Conservation (phyloP, 2,113 vertebrate genomes). For the Saccopteryx leptura region DNA sequence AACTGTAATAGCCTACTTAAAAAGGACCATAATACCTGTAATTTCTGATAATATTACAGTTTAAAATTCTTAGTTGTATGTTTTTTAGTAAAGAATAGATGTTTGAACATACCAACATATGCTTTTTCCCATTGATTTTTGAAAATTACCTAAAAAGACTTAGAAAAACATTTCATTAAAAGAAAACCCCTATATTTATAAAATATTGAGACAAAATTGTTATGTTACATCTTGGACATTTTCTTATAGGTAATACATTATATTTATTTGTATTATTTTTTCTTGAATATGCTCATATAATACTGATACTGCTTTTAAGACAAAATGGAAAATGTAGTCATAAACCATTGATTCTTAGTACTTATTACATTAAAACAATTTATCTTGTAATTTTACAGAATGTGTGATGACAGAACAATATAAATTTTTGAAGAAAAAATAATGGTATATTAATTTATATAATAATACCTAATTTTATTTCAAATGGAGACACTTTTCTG, state of each 20-base stretch:
- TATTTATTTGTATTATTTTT: not conserved
- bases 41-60: conserved; percentile 71
- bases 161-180: not conserved
- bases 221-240: not conserved
- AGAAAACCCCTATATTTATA: not conserved
- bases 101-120: not conserved
- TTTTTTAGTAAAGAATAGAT: conserved; percentile 36
- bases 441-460: conserved; percentile 41
- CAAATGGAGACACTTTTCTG: conserved; percentile 74
- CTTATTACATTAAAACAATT: conserved; percentile 2
- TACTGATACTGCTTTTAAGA: not conserved
- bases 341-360: not conserved
- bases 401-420: conserved; percentile 44
- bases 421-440: conserved; percentile 59
- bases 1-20: conserved; percentile 74
- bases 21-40: conserved; percentile 59
- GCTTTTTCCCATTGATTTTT: not conserved
- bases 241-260: not conserved
- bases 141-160: not conserved
- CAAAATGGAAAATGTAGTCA: not conserved
- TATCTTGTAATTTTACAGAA: conserved; percentile 61
- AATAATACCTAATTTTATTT: conserved; percentile 60
- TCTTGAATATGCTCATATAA: not conserved
- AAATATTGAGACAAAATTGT: not conserved
- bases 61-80: not conserved